Conservation (phyloP, 37 sponge, comb jelly and placozoan species). For the Beroe forskalii region DNA sequence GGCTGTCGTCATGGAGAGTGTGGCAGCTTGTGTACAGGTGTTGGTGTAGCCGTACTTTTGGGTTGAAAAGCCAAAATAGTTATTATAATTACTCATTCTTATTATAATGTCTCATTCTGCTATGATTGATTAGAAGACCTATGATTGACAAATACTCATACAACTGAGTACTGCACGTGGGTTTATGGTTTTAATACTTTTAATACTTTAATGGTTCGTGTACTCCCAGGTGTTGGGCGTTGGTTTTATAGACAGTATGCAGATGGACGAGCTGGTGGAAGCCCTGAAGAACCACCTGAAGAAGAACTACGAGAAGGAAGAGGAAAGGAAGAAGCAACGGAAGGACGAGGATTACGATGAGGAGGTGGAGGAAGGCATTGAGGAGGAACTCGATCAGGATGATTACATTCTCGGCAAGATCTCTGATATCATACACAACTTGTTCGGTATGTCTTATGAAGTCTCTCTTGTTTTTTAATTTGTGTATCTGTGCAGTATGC, state of each 20-base stretch:
- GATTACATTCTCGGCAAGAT: conserved; percentile 57
- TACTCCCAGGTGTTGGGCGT: conserved; percentile 86
- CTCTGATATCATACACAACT: conserved; percentile 54
- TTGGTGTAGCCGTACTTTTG: no score
- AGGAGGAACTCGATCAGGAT: conserved; percentile 73
- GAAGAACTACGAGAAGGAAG: conserved; percentile 74
- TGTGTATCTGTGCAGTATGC: not conserved
- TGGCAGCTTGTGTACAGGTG: conserved; percentile 51
- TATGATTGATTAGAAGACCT: no score
- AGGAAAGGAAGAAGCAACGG: conserved; percentile 76
- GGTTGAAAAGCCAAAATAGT: no score
- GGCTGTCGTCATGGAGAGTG: conserved; percentile 62
- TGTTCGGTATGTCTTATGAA: conserved; percentile 43
- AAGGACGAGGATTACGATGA: conserved; percentile 97
- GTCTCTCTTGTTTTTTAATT: not conserved
- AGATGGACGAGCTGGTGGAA: conserved; percentile 72
- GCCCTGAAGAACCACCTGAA: conserved; percentile 77
- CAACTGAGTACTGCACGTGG: no score
- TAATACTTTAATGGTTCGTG: no score
- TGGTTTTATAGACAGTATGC: conserved; percentile 86
- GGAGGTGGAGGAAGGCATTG: conserved; percentile 90
- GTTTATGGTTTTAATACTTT: no score
- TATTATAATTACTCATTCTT: no score
- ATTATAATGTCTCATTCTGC: no score
- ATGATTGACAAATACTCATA: no score